Evolutionary conservation across 1,140 invertebrate species (phyloP), one percentile per base, ranked within the genome.

Genomic region (Drosophila cardini): DNA sequence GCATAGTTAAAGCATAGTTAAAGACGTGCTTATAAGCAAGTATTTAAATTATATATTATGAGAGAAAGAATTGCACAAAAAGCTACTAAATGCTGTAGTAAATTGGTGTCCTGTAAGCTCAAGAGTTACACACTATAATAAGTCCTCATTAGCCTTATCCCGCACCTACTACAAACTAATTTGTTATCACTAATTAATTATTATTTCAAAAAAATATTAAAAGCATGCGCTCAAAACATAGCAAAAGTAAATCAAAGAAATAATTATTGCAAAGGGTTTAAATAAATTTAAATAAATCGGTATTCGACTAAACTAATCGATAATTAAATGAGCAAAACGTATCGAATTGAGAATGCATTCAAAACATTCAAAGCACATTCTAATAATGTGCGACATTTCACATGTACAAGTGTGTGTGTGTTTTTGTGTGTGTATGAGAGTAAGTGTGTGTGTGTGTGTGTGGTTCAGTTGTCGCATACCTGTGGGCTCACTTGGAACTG

Each of bases 401-500:
- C 65, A 50, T 70, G 30, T 43, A 30, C 40, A 38, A 52, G 42
- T 46, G 45, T 67, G 32, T 36, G 34, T 63, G 48, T 57, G 32
- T 36, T 34, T 63, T 43, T 57, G 7, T 43, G 57, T 67, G 50
- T 62, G 15, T 53, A 55, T 42, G 9, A 15, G 10, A 45, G 46
- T 46, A 45, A 58, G 36, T 56, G 21, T 38, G 13, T 56, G n/a
- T 40, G 52, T 43, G 18, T 48, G 30, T 72, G 11, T 64, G 53
- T 45, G 32, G 13, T 18, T 42, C 55, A 38, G 48, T 21, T 8
- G 16, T n/a, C 40, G 89, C 90, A 69, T 91, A 92, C 91, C 85
- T 90, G 90, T 85, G 91, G 90, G 89, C 92, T 93, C 92, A 96
- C 96, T 94, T 97, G 96, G 93, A 96, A 97, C 93, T 97, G 96